Evolutionary conservation across 2,797 vertebrate genomes (phyloP).

Genomic region (Enteromius argenteus): DNA sequence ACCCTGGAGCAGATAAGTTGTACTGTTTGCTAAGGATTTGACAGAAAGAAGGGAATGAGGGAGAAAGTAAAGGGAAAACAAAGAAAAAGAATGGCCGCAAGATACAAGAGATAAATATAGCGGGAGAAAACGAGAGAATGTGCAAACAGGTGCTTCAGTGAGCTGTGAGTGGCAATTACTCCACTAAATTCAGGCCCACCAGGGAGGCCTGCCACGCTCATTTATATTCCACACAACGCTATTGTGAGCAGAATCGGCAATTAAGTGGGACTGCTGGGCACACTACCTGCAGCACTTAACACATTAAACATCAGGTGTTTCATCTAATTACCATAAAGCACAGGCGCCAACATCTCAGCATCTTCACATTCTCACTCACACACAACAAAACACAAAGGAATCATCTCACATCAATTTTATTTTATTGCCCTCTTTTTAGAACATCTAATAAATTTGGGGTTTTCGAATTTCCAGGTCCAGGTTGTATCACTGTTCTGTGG

Average conservation of each 20-base stretch:
- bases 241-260: conserved; percentile 66
- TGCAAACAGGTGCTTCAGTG: conserved; percentile 59
- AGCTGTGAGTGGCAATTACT: conserved; percentile 55
- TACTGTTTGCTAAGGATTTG: conserved; percentile 12
- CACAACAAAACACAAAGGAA: conserved; percentile 10
- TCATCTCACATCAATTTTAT: background rate
- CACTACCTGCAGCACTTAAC: conserved; percentile 70
- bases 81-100: background rate
- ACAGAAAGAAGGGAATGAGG: background rate
- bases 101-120: conserved; percentile 31
- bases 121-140: background rate
- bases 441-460: background rate
- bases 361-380: conserved; percentile 43
- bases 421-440: background rate
- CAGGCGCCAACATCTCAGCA: conserved; percentile 56
- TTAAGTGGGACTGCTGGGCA: conserved; percentile 68
- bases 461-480: background rate
- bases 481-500: background rate
- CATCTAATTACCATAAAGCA: conserved; percentile 69
- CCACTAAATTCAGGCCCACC: conserved; percentile 56
- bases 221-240: conserved; percentile 60
- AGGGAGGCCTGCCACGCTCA: conserved; percentile 56
- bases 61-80: background rate
- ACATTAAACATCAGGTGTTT: conserved; percentile 73
- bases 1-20: conserved; percentile 16